Conservation (phyloP, 2,888 invertebrate species). For the Hesperia comma region DNA sequence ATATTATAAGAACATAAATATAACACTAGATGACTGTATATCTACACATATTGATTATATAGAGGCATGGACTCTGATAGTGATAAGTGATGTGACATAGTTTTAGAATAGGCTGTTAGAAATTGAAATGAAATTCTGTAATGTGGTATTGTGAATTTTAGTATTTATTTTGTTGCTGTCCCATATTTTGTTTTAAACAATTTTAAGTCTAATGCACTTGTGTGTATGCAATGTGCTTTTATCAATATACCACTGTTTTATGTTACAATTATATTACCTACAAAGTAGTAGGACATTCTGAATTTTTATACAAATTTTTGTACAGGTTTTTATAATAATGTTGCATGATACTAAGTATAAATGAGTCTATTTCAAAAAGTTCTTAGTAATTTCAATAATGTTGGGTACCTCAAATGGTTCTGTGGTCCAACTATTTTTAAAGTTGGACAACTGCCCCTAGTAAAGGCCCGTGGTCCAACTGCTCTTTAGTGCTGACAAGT, state of each 20-base stretch:
- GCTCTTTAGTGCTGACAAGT: too few relatives aligned
- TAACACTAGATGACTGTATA: slow-evolving; percentile 22
- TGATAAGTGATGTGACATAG: slow-evolving; percentile 55
- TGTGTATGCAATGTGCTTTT: slow-evolving; percentile 8
- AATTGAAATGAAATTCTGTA: not conserved
- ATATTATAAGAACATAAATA: slow-evolving; percentile 30
- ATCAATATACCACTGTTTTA: not conserved
- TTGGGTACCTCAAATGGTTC: too few relatives aligned
- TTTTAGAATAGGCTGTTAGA: not conserved
- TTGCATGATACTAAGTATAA: too few relatives aligned
- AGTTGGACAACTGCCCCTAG: too few relatives aligned
- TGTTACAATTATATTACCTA: slow-evolving; percentile 1
- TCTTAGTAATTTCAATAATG: too few relatives aligned
- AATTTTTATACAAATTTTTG: too few relatives aligned
- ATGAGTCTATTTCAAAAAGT: too few relatives aligned
- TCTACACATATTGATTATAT: slow-evolving; percentile 40
- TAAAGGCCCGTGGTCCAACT: too few relatives aligned
- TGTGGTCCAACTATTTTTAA: too few relatives aligned
- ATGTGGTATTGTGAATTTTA: not conserved
- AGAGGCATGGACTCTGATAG: slow-evolving; percentile 59
- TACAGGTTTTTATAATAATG: too few relatives aligned
- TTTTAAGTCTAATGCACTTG: not conserved
- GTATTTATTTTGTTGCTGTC: not conserved
- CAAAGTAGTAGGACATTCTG: too few relatives aligned
- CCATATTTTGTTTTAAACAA: slow-evolving; percentile 10